phyloP scores from a whole-genome alignment of 2,797 vertebrate genomes.

The Sebastes diploproa region DNA sequence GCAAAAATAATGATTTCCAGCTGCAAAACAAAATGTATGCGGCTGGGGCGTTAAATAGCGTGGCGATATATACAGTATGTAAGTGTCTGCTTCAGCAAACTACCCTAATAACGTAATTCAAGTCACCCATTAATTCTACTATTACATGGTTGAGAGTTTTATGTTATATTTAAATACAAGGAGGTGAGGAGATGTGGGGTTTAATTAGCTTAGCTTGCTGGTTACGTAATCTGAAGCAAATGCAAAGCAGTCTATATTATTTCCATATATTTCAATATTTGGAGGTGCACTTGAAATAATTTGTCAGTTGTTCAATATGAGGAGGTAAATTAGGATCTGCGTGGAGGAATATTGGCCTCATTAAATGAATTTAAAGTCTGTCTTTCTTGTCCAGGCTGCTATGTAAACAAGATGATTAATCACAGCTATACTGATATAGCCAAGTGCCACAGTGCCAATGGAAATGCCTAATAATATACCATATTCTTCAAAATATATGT shows the following conservation, averaged over 20 bases:
- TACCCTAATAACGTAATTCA: not conserved
- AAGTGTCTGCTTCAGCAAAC: not conserved
- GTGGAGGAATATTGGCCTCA: conserved; percentile 15
- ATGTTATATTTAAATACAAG: not conserved
- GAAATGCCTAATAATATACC: not conserved
- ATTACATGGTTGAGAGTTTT: not conserved
- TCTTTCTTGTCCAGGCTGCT: conserved; percentile 7
- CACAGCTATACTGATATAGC: not conserved
- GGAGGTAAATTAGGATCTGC: conserved; percentile 4
- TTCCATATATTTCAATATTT: conserved; percentile 27
- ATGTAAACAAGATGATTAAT: conserved; percentile 47
- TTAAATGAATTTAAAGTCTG: conserved; percentile 25
- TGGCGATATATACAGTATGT: not conserved
- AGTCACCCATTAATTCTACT: not conserved
- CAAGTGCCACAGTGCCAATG: not conserved
- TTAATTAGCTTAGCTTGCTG: conserved; percentile 6
- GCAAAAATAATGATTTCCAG: conserved; percentile 9
- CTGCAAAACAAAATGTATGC: not conserved
- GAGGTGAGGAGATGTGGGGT: not conserved
- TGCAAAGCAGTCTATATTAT: not conserved
- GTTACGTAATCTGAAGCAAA: conserved; percentile 3
- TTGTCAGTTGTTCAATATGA: conserved; percentile 18
- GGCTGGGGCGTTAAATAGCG: not conserved
- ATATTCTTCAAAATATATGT: not conserved
- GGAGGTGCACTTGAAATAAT: conserved; percentile 11